These are phyloP conservation scores for Phasianus colchicus DNA, from an alignment of 2,113 vertebrate species.

Conservation along the genomic window DNA sequence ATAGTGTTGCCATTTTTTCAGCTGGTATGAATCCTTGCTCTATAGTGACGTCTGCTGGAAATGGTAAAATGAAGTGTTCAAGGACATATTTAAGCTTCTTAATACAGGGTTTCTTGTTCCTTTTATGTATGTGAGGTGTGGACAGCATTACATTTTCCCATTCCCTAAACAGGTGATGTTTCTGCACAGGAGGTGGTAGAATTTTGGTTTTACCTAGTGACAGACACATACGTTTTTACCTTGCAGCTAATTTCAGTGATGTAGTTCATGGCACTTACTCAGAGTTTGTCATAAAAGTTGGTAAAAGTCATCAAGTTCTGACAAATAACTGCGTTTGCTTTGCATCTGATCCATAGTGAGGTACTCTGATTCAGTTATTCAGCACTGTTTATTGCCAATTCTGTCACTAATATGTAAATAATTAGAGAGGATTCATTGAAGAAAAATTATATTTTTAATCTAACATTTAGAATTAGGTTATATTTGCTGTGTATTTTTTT, in stretches of 20 bases:
- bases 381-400: slow-evolving; percentile 15
- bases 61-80: slow-evolving; percentile 31
- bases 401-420: slow-evolving; percentile 57
- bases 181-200: slow-evolving; percentile 7
- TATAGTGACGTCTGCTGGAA: slow-evolving; percentile 36
- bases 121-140: accelerated
- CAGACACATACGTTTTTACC: not conserved
- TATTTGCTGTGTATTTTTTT: slow-evolving; percentile 34
- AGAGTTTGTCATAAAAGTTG: slow-evolving; percentile 44
- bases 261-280: not conserved
- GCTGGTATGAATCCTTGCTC: slow-evolving; percentile 28
- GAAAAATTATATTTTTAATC: slow-evolving; percentile 63
- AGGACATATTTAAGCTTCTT: slow-evolving; percentile 19
- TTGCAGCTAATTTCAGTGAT: not conserved
- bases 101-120: not conserved
- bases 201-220: not conserved
- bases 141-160: not conserved
- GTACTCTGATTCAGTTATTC: slow-evolving; percentile 36
- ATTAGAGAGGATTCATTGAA: slow-evolving; percentile 32
- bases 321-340: slow-evolving; percentile 45
- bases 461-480: slow-evolving; percentile 65
- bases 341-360: slow-evolving; percentile 20
- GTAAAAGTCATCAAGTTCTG: slow-evolving; percentile 14
- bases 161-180: not conserved
- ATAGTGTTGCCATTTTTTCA: slow-evolving; percentile 45